Evolutionary conservation across 2,113 vertebrate genomes (phyloP).

Genomic region (Andinoacara biseriatus): DNA sequence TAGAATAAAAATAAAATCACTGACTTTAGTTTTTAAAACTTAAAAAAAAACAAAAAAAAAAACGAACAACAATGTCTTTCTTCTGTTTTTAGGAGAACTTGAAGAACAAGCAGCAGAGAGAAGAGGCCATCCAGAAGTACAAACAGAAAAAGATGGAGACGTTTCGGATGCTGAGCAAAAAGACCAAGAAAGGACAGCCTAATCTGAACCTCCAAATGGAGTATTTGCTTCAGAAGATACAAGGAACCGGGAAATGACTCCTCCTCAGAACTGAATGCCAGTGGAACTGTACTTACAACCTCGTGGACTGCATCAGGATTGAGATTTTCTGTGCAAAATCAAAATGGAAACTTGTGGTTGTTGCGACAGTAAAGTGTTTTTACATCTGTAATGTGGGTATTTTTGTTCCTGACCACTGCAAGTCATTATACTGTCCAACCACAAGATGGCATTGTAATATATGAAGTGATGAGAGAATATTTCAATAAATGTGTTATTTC

Average conservation of each 20-base stretch:
- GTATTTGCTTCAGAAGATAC: conserved; percentile 94
- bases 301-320: not conserved
- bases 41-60: too few species aligned
- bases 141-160: conserved; percentile 90
- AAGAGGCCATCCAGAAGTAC: conserved; percentile 87
- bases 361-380: not conserved
- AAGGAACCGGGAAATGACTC: conserved; percentile 70
- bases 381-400: not conserved
- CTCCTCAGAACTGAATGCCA: not conserved
- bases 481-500: conserved; percentile 29
- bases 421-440: conserved; percentile 16
- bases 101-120: conserved; percentile 83
- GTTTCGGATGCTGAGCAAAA: conserved; percentile 90
- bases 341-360: not conserved
- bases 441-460: conserved; percentile 56
- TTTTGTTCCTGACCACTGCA: not conserved
- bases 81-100: conserved; percentile 82
- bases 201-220: conserved; percentile 97
- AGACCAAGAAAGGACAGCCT: conserved; percentile 95
- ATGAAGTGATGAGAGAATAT: not conserved
- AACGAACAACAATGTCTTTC: not conserved
- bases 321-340: not conserved
- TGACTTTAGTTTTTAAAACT: not conserved
- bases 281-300: not conserved
- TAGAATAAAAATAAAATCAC: not conserved